Evolutionary conservation across 2,888 invertebrate species (phyloP), one percentile per base, ranked within the genome.

Genomic region (Miltochrista miniata): DNA sequence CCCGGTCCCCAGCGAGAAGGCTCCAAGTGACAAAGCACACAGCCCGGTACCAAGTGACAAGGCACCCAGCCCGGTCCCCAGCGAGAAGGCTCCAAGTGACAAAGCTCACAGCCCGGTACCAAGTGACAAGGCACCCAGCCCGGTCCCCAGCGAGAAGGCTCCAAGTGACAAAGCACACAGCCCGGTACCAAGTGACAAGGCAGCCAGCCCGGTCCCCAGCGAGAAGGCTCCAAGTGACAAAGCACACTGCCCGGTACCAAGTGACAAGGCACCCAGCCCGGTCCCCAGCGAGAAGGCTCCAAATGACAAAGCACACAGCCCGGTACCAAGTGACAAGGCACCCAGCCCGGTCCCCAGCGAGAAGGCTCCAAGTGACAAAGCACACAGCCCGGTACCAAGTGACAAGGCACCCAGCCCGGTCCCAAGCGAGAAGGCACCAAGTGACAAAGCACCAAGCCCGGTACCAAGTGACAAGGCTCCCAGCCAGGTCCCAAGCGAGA

Each of bases 271-370:
- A 9, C 38, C 37, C 0, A 56, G 55, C 24, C 54, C 43, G 8
- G 2, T 31, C 3, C 31, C 31, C 2, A 10, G 5, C 3, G 31
- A 31, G 1, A 31, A 11, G 31, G 31, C 3, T 7, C 45, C 10
- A 5, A 50, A 43, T 1, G 53, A 61, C 0, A 47, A 36, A 9
- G 38, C 37, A 12, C 38, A 30, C 5, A 38, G 34, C n/a, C 62
- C 50, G 14, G 47, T 40, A 10, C 43, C 36, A 13, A 48, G 24
- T 13, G 44, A 33, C 7, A 45, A 47, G 3, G n/a, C 1, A 12
- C 11, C 37, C 0, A 46, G 44, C 38, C 45, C 46, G 1, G 8
- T 3, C 8, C 31, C 31, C 3, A 24, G 5, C 18, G 18, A 24
- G 5, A 24, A 4, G 18, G 15, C 15, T 30, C 29, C 33, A n/a